Conservation (phyloP, 2,888 invertebrate genomes). For the Drosophila prolongata region DNA sequence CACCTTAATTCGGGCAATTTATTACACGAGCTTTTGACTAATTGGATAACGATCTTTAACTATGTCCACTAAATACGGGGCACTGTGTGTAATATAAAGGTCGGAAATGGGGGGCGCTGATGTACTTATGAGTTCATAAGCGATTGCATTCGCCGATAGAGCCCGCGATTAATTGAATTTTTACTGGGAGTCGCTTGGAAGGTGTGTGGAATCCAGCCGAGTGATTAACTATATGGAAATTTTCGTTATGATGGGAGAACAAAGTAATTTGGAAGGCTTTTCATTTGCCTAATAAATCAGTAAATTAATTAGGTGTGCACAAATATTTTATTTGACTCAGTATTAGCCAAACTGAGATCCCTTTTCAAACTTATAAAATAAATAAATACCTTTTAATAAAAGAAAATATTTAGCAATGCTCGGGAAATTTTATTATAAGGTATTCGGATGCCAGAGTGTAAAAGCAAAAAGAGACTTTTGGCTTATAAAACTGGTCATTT, state of each 20-base stretch:
- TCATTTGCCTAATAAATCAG: not conserved
- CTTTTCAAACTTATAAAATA: too few relatives aligned
- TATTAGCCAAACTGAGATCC: too few relatives aligned
- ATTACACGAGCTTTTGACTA: conserved; percentile 80
- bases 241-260: not conserved
- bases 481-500: too few relatives aligned
- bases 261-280: not conserved
- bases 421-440: not conserved
- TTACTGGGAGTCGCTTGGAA: conserved; percentile 30
- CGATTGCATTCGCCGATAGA: conserved; percentile 69
- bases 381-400: too few relatives aligned
- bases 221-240: conserved; percentile 28
- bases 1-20: conserved; percentile 83
- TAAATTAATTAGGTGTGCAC: not conserved
- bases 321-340: too few relatives aligned
- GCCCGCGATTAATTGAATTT: conserved; percentile 66
- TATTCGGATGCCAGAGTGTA: conserved; percentile 3
- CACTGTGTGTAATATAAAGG: conserved; percentile 5
- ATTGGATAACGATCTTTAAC: conserved; percentile 79
- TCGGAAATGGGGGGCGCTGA: conserved; percentile 15
- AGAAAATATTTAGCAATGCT: not conserved
- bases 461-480: not conserved
- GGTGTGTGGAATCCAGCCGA: conserved; percentile 41
- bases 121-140: conserved; percentile 62
- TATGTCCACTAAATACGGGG: conserved; percentile 70